Evolutionary conservation across 2,797 vertebrate species (phyloP), one percentile per base, ranked within the genome.

Genomic region (Poecilia picta): DNA sequence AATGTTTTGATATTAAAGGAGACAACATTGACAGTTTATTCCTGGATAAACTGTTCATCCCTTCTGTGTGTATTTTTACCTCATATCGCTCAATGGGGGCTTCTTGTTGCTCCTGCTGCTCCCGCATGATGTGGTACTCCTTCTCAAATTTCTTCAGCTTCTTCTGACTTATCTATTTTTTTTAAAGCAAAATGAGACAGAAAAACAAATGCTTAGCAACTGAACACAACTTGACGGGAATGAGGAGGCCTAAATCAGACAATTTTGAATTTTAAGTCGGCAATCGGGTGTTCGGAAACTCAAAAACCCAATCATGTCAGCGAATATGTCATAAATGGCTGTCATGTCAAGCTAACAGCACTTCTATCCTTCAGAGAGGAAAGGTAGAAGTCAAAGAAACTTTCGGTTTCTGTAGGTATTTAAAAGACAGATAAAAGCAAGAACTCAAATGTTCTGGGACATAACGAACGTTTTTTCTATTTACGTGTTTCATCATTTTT

Each of bases 81-180:
- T 99, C 98, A 16, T 97, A 99, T 95, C 98, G 94, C 92, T 99
- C 98, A 7, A 99, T 97, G 36, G 98, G 98, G 20, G 98, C 98
- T 89, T 99, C 98, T 89, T 99, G 98, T 41, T 99, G 98, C 79
- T 98, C 98, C 90, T 99, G 98, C 89, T 99, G 98, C 88, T 99
- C 98, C 76, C 98, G 93, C 89, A 99, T 97, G 84, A 97, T 96
- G 81, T 98, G 97, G 90, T 99, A 99, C 31, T 99, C 98, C 85
- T 98, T 98, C 90, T 99, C 98, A 66, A 96, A 99, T 83, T 99
- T 99, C 96, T 99, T 99, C 89, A 99, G 93, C 93, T 99, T 99
- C 95, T 99, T 99, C 93, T 99, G 98, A 90, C 97, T 98, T 89
- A 99, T 99, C 98, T 72, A 5, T 97, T 92, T 80, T 57, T 39